A percentile compares a stretch with the other conserved stretches of the same genome.
phyloP scores from a whole-genome alignment of 1,140 invertebrate species.

The Drosophila asahinai region DNA sequence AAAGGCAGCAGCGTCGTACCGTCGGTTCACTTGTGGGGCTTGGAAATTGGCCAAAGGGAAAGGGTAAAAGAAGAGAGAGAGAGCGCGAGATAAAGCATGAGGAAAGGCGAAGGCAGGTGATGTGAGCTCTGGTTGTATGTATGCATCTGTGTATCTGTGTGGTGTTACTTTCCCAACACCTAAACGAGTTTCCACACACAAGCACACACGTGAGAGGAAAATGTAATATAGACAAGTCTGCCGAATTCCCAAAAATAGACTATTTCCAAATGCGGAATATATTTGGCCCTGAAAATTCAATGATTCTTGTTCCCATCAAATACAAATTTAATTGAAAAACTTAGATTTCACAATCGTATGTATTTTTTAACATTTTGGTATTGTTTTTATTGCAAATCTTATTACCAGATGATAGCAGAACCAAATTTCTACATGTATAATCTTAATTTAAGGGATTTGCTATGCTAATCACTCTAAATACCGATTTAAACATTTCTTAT shows the following conservation, averaged over 20 bases:
- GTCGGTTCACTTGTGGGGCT: constrained; percentile 61
- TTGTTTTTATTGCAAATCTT: too few species aligned
- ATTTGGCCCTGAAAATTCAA: background rate
- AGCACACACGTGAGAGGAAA: background rate
- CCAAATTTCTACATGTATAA: too few species aligned
- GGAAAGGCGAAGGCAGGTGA: constrained; percentile 38
- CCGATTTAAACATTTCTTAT: too few species aligned
- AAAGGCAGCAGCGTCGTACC: constrained; percentile 23
- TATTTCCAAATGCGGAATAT: background rate
- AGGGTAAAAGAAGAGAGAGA: background rate
- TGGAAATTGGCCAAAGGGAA: constrained; percentile 57
- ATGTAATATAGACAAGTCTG: background rate
- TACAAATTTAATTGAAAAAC: too few species aligned
- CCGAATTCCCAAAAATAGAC: background rate
- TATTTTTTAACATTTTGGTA: too few species aligned
- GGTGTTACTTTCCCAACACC: constrained; percentile 42
- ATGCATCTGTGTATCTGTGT: constrained; percentile 18
- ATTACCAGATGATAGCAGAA: too few species aligned
- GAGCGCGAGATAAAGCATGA: constrained; percentile 26
- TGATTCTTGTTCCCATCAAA: too few species aligned
- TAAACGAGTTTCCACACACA: constrained; percentile 44
- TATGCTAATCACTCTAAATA: too few species aligned
- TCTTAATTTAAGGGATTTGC: too few species aligned
- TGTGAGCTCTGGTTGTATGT: constrained; percentile 8
- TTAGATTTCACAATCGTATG: too few species aligned